Percentiles rank a stretch among this genome's conserved stretches.
These are phyloP conservation scores for Lycaon pictus DNA, from an alignment of 2,113 vertebrate genomes.

Conservation along the genomic window DNA sequence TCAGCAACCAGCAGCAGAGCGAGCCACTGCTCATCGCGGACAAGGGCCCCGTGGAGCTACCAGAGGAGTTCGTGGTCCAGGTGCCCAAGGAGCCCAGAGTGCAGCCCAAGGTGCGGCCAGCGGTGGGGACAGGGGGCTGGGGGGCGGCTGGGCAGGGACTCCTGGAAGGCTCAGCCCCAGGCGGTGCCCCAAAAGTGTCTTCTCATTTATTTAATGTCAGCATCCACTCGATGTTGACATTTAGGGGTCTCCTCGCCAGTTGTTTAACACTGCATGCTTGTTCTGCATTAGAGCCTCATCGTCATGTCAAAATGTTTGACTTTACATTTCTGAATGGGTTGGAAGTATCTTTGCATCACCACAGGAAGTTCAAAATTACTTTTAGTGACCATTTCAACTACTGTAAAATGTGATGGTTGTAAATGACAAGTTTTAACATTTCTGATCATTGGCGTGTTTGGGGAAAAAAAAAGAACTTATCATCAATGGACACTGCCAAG, in stretches of 20 bases:
- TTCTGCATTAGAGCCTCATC: not conserved
- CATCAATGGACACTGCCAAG: not conserved
- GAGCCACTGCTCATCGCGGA: conserved; percentile 74
- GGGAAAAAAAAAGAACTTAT: not conserved
- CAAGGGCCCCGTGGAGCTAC: conserved; percentile 76
- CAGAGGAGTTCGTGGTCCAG: conserved; percentile 82
- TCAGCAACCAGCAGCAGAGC: conserved; percentile 77
- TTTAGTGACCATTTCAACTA: not conserved
- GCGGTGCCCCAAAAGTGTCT: not conserved
- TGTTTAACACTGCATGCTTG: not conserved
- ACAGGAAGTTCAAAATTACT: not conserved
- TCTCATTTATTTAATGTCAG: not conserved
- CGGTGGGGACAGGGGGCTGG: conserved; percentile 54
- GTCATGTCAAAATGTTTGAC: not conserved
- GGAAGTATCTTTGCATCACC: not conserved
- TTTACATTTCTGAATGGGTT: not conserved
- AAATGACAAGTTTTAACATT: not conserved
- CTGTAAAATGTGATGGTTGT: not conserved
- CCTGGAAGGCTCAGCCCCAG: not conserved
- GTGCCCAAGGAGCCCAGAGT: conserved; percentile 77
- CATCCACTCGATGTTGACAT: not conserved
- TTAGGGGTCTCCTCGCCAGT: not conserved
- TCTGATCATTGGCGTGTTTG: not conserved
- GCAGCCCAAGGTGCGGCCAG: conserved; percentile 83
- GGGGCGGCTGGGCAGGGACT: conserved; percentile 65